These are phyloP conservation scores for Drosophila ogumai DNA, from an alignment of 1,140 invertebrate genomes.

Conservation along the genomic window DNA sequence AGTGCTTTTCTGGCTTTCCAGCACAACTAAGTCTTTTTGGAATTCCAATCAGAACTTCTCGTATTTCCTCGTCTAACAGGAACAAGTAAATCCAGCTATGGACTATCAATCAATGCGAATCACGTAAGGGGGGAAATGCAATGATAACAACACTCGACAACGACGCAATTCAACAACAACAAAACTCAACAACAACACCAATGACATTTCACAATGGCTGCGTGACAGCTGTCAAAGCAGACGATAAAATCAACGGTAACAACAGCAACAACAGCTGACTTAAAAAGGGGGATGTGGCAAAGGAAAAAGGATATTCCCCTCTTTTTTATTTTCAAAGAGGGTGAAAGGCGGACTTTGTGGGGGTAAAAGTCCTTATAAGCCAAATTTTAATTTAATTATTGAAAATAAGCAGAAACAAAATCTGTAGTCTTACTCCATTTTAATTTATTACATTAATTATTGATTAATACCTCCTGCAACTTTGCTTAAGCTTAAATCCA, in stretches of 20 bases:
- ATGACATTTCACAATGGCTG: conserved; percentile 55
- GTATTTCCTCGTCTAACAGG: conserved; percentile 1
- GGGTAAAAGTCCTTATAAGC: neutral
- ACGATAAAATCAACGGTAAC: conserved; percentile 55
- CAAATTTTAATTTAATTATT: neutral
- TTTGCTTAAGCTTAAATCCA: neutral
- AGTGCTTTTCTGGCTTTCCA: too few relatives aligned
- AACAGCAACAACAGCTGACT: conserved; percentile 14
- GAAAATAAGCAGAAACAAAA: neutral
- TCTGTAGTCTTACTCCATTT: neutral
- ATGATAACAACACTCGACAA: conserved; percentile 43
- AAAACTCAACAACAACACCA: conserved; percentile 19
- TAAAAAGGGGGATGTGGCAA: conserved; percentile 13
- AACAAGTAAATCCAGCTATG: conserved; percentile 26
- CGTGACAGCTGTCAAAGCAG: conserved; percentile 79
- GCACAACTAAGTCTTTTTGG: neutral
- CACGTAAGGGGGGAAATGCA: conserved; percentile 30
- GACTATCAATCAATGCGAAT: conserved; percentile 66
- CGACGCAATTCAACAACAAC: conserved; percentile 29
- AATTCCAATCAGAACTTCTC: conserved; percentile 15
- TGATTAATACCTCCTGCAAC: neutral
- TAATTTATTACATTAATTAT: neutral
- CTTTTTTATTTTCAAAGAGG: neutral
- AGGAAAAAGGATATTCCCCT: conserved; percentile 6
- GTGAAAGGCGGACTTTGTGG: conserved; percentile 1